phyloP scores from a whole-genome alignment of 2,113 vertebrate genomes.

The Fregata magnificens region DNA sequence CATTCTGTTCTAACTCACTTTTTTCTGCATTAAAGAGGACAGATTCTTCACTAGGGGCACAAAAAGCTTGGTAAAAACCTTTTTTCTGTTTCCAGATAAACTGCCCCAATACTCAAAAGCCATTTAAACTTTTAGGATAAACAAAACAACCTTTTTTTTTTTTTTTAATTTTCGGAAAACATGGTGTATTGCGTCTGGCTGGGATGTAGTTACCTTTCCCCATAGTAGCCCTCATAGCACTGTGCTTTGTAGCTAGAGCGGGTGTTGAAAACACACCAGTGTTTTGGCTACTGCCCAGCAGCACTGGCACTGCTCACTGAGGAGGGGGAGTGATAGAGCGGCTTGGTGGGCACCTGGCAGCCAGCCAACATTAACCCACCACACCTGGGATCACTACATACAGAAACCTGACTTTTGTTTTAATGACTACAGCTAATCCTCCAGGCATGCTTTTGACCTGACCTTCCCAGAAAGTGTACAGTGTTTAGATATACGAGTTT shows the following conservation, averaged over 20 bases:
- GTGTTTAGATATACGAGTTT: neutral
- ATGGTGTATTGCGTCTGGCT: neutral
- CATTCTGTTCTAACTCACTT: neutral
- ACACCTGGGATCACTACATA: neutral
- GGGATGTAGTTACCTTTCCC: neutral
- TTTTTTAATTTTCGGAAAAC: neutral
- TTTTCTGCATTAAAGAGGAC: neutral
- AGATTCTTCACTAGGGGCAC: neutral
- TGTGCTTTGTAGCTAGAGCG: neutral
- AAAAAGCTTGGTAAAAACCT: neutral
- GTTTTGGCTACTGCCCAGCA: neutral
- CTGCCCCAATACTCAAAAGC: neutral
- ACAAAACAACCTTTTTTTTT: neutral
- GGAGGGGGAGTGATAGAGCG: neutral
- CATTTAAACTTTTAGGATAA: neutral
- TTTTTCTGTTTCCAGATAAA: neutral
- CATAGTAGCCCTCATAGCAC: fast-evolving
- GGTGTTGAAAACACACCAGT: neutral
- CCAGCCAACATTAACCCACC: neutral
- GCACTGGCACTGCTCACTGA: neutral
- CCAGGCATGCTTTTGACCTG: neutral
- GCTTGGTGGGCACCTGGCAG: neutral
- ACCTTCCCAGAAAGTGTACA: neutral
- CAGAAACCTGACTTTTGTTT: neutral
- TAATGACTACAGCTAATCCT: neutral